Evolutionary conservation across 1,140 invertebrate genomes (phyloP).

Genomic region (Caenorhabditis remanei): DNA sequence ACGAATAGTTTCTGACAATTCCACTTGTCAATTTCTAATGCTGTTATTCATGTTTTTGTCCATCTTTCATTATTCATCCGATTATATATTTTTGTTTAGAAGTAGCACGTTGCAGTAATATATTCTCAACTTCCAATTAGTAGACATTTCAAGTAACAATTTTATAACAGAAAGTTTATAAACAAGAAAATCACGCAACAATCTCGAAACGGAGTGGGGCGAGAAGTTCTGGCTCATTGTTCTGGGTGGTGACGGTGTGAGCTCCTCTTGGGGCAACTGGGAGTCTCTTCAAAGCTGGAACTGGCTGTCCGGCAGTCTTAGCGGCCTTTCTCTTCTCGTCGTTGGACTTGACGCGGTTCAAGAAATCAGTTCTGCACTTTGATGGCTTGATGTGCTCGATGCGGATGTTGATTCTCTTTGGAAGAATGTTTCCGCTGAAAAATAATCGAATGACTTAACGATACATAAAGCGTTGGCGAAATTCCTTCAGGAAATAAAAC

Average conservation of each 20-base stretch:
- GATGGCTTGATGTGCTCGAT: slow-evolving; percentile 97
- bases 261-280: slow-evolving; percentile 73
- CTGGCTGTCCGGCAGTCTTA: slow-evolving; percentile 60
- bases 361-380: slow-evolving; percentile 94
- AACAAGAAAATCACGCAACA: slow-evolving; percentile 72
- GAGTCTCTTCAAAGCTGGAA: slow-evolving; percentile 60
- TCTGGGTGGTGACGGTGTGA: slow-evolving; percentile 71
- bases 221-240: slow-evolving; percentile 69
- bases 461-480: not conserved
- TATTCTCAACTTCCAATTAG: too few relatives aligned
- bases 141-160: not conserved
- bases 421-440: slow-evolving; percentile 84
- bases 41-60: too few relatives aligned
- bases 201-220: slow-evolving; percentile 76
- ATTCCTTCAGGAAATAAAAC: not conserved
- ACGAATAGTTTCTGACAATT: too few relatives aligned
- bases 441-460: not conserved
- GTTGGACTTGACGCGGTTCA: slow-evolving; percentile 82
- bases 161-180: slow-evolving; percentile 52
- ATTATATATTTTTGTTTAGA: too few relatives aligned
- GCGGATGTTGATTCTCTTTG: slow-evolving; percentile 95
- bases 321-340: slow-evolving; percentile 70
- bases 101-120: too few relatives aligned
- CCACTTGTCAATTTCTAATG: too few relatives aligned
- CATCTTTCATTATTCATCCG: too few relatives aligned